Evolutionary conservation across 2,797 vertebrate species (phyloP).

Genomic region (Pristis pectinata): DNA sequence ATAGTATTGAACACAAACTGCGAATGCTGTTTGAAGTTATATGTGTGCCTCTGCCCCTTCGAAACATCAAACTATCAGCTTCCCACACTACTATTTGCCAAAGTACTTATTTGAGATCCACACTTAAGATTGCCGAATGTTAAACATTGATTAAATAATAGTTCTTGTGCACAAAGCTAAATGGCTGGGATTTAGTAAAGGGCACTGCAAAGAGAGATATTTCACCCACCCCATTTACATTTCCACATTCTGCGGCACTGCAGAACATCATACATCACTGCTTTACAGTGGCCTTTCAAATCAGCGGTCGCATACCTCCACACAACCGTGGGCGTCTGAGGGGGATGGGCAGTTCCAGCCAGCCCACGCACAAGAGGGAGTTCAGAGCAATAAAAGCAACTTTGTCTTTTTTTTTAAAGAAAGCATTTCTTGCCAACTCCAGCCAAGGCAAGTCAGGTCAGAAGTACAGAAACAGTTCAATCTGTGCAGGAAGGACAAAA

Average conservation of each 20-base stretch:
- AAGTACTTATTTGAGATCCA: slow-evolving; percentile 6
- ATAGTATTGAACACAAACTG: neutral
- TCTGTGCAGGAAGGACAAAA: neutral
- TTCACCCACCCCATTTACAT: slow-evolving; percentile 9
- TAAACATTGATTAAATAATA: slow-evolving; percentile 27
- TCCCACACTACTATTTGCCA: slow-evolving; percentile 7
- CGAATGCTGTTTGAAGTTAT: neutral
- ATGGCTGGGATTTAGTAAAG: neutral
- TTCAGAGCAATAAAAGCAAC: slow-evolving; percentile 23
- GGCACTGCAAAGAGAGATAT: neutral
- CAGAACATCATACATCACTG: slow-evolving; percentile 25
- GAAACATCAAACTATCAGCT: neutral
- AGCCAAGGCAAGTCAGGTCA: slow-evolving; percentile 29
- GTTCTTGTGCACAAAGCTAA: neutral
- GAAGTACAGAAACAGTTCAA: neutral
- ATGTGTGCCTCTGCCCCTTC: neutral
- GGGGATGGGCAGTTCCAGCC: slow-evolving; percentile 27
- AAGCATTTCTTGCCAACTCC: neutral
- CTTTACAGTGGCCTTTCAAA: slow-evolving; percentile 27
- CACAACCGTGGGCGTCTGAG: slow-evolving; percentile 9
- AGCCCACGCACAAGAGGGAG: slow-evolving; percentile 17
- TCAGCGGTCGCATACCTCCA: slow-evolving; percentile 24
- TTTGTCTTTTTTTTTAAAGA: slow-evolving; percentile 5
- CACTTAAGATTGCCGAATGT: slow-evolving; percentile 11
- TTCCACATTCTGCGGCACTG: slow-evolving; percentile 21